These are phyloP conservation scores for Dolomedes plantarius DNA, from an alignment of 2,888 invertebrate species.

Conservation along the genomic window DNA sequence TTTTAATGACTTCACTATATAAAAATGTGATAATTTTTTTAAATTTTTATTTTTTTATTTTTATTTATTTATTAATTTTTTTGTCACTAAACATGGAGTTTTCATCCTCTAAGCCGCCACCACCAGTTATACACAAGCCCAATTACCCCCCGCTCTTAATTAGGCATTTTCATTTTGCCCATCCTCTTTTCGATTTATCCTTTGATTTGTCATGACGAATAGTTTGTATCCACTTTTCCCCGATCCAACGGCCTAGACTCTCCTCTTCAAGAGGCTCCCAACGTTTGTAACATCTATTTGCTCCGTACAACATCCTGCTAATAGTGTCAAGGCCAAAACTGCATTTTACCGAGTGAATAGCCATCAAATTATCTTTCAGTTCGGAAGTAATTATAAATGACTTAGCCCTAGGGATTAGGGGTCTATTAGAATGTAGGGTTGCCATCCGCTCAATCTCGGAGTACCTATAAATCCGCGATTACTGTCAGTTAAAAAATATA, in stretches of 20 bases:
- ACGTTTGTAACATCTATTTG: not conserved
- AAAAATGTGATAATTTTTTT: too few species aligned
- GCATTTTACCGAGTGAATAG: conserved; percentile 7
- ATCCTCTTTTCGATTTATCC: not conserved
- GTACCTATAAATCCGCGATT: too few species aligned
- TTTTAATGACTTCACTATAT: too few species aligned
- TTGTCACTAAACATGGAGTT: too few species aligned
- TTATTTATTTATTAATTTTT: too few species aligned
- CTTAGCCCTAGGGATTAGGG: conserved; percentile 36
- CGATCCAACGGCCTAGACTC: not conserved
- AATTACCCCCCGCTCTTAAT: too few species aligned
- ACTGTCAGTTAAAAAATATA: too few species aligned
- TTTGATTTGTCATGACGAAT: not conserved
- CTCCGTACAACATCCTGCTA: conserved; percentile 46
- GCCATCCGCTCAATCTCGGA: too few species aligned
- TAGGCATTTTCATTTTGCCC: too few species aligned
- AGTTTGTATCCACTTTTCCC: not conserved
- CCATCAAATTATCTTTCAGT: conserved; percentile 48
- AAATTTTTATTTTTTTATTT: too few species aligned
- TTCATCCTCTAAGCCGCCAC: too few species aligned
- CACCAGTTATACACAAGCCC: too few species aligned
- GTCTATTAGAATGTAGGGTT: not conserved
- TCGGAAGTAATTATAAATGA: conserved; percentile 68
- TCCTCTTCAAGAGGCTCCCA: not conserved
- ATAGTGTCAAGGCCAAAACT: conserved; percentile 59